Evolutionary conservation across 2,888 invertebrate species (phyloP).

Genomic region (Mythimna impura): DNA sequence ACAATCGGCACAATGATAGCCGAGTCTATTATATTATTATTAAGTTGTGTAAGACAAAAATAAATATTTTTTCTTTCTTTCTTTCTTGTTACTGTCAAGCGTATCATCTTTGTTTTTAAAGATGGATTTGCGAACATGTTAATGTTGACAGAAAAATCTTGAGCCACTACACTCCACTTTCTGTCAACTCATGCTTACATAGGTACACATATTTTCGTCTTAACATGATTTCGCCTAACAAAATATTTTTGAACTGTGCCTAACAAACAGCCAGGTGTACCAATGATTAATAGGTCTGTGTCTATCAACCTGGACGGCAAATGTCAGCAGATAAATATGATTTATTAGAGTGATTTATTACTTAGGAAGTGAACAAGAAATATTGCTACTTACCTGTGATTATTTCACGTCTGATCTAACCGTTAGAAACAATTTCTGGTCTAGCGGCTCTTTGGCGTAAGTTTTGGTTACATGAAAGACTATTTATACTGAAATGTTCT

Average conservation of each 20-base stretch:
- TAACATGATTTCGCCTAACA: background rate
- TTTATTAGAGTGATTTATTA: constrained; percentile 40
- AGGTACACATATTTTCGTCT: background rate
- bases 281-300: constrained; percentile 39
- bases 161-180: too few relatives aligned
- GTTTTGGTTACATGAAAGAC: background rate
- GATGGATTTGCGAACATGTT: too few relatives aligned
- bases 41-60: too few relatives aligned
- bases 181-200: too few relatives aligned
- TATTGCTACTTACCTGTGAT: constrained; percentile 8
- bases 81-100: too few relatives aligned
- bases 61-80: too few relatives aligned
- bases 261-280: constrained; percentile 28
- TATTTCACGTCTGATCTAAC: constrained; percentile 1
- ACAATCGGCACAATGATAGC: too few relatives aligned
- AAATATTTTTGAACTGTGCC: background rate
- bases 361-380: constrained; percentile 22
- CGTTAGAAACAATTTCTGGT: background rate
- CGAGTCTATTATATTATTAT: too few relatives aligned
- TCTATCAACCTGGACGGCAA: constrained; percentile 17
- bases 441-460: background rate
- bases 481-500: background rate
- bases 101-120: too few relatives aligned
- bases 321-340: constrained; percentile 22
- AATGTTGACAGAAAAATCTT: too few relatives aligned